Conservation (phyloP, 2,888 invertebrate species). For the Hedya salicella region DNA sequence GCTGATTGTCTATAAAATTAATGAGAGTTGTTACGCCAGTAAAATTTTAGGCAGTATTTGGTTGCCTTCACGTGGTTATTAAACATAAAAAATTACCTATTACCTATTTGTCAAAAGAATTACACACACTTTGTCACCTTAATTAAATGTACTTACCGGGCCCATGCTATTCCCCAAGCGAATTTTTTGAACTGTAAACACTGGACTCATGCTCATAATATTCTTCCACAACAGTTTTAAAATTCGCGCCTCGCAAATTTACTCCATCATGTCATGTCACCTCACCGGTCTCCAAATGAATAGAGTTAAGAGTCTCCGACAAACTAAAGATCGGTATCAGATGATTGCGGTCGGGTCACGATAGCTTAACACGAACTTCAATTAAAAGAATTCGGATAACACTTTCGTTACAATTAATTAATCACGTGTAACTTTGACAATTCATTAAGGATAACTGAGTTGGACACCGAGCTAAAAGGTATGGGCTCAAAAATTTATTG, state of each 20-base stretch:
- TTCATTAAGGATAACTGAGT: conserved; percentile 26
- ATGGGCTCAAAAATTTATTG: conserved; percentile 73
- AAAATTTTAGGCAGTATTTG: too few relatives aligned
- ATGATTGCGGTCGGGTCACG: conserved; percentile 76
- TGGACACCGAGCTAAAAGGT: conserved; percentile 61
- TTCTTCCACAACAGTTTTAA: conserved; percentile 43
- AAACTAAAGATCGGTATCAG: conserved; percentile 76
- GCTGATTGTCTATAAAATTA: too few relatives aligned
- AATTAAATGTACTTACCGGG: conserved; percentile 61
- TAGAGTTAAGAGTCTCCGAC: conserved; percentile 67
- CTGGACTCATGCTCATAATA: conserved; percentile 64
- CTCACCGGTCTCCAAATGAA: conserved; percentile 65
- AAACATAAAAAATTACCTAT: too few relatives aligned
- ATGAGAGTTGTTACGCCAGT: too few relatives aligned
- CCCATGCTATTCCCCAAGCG: conserved; percentile 60
- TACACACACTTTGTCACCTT: neutral
- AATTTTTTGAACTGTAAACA: conserved; percentile 70
- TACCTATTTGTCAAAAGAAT: neutral
- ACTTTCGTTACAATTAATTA: conserved; percentile 58
- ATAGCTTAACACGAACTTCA: conserved; percentile 69
- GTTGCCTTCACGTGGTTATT: too few relatives aligned
- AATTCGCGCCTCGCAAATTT: conserved; percentile 21
- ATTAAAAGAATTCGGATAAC: conserved; percentile 73
- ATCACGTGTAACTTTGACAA: conserved; percentile 36
- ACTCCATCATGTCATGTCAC: conserved; percentile 54